Evolutionary conservation across 1,140 invertebrate species (phyloP).

Genomic region (Diabrotica virgifera): DNA sequence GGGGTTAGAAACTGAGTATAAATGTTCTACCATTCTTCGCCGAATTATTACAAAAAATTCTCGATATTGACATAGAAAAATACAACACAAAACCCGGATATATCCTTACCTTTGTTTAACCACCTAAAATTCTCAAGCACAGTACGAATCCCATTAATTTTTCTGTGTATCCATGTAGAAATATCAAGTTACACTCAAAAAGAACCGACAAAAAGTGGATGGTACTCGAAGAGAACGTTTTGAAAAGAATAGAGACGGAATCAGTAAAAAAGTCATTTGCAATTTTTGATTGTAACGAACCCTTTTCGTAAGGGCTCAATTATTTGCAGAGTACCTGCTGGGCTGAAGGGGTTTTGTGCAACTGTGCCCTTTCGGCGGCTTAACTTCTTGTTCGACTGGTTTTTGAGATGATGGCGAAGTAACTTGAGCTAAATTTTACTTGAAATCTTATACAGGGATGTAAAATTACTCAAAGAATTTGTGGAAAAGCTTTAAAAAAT

Average conservation of each 20-base stretch:
- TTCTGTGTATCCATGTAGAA: slow-evolving; percentile 31
- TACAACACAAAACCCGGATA: no score
- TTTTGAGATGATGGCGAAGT: no score
- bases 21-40: no score
- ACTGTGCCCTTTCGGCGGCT: slow-evolving; percentile 3
- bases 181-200: slow-evolving; percentile 36
- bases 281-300: slow-evolving; percentile 18
- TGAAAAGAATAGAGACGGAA: background rate
- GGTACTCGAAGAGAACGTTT: background rate
- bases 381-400: no score
- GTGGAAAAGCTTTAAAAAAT: no score
- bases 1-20: no score
- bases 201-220: background rate
- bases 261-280: slow-evolving; percentile 17
- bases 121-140: slow-evolving; percentile 8
- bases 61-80: no score
- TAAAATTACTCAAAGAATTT: no score
- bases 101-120: no score
- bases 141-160: slow-evolving; percentile 25
- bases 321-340: slow-evolving; percentile 14
- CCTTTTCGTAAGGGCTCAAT: slow-evolving; percentile 3
- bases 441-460: no score
- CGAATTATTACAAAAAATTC: no score
- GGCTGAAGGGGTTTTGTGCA: slow-evolving; percentile 6
- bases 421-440: no score